Percentiles rank a stretch among this genome's conserved stretches.
Conservation (phyloP, 2,888 invertebrate genomes). For the Cryptocephalus primarius region DNA sequence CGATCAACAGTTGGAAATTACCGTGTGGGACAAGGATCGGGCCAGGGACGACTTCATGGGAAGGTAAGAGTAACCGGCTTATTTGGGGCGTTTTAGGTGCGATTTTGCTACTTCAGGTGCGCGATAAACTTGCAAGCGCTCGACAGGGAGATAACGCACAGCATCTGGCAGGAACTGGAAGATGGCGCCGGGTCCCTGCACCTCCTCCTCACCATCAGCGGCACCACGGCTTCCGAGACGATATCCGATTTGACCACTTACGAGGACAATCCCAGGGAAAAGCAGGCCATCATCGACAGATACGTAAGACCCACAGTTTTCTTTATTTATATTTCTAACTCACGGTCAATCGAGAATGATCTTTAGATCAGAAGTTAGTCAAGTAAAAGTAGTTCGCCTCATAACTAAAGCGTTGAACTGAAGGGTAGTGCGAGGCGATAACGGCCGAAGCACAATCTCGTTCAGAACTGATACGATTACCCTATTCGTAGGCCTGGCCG, state of each 20-base stretch:
- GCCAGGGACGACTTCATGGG: conserved; percentile 84
- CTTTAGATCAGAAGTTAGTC: no score
- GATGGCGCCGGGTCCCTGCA: conserved; percentile 80
- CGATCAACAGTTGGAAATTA: conserved; percentile 83
- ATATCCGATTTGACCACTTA: conserved; percentile 83
- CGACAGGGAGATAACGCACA: conserved; percentile 84
- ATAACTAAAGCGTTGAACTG: no score
- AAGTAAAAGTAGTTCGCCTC: no score
- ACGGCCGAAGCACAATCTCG: no score
- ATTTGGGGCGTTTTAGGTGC: neutral
- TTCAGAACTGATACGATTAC: no score
- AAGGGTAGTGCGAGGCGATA: no score
- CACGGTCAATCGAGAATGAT: no score
- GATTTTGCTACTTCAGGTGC: conserved; percentile 46
- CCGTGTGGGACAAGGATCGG: conserved; percentile 81
- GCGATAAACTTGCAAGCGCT: conserved; percentile 73
- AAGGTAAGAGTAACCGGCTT: no score
- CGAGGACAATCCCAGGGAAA: conserved; percentile 67
- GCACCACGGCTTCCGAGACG: conserved; percentile 85
- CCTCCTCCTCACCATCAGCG: conserved; percentile 86
- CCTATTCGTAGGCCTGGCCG: conserved; percentile 55
- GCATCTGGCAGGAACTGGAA: conserved; percentile 80
- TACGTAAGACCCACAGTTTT: conserved; percentile 57
- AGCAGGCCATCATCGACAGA: conserved; percentile 48
- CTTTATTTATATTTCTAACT: neutral